phyloP scores from a whole-genome alignment of 2,797 vertebrate genomes.

The Megaceryle alcyon region DNA sequence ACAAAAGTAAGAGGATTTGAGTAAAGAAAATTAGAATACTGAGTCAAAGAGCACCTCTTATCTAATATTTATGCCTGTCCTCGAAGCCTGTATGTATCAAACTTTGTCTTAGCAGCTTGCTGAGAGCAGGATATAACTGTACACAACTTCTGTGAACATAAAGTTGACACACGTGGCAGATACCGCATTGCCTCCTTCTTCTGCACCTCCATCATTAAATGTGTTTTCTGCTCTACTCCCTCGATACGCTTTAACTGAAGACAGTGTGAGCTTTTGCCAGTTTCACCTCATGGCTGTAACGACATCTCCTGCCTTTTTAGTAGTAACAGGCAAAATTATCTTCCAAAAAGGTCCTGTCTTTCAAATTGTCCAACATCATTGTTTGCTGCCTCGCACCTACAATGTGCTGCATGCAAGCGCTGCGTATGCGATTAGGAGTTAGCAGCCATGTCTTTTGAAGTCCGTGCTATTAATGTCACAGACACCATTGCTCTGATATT shows the following conservation, averaged over 20 bases:
- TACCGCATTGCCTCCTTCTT: not conserved
- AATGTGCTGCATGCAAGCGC: not conserved
- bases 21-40: not conserved
- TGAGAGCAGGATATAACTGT: not conserved
- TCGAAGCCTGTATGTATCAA: not conserved
- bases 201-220: not conserved
- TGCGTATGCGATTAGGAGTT: not conserved
- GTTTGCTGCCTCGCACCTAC: not conserved
- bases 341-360: not conserved
- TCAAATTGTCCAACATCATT: not conserved
- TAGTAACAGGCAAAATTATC: not conserved
- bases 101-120: not conserved
- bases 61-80: not conserved
- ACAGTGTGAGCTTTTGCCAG: fast-evolving
- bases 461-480: fast-evolving
- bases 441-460: not conserved
- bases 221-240: not conserved
- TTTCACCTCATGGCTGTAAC: not conserved
- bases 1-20: not conserved
- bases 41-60: not conserved
- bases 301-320: not conserved
- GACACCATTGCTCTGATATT: not conserved
- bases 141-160: not conserved
- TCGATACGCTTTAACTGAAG: not conserved
- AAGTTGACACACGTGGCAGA: not conserved